phyloP scores from a whole-genome alignment of 2,888 invertebrate species.

The Tuberolachnus salignus region DNA sequence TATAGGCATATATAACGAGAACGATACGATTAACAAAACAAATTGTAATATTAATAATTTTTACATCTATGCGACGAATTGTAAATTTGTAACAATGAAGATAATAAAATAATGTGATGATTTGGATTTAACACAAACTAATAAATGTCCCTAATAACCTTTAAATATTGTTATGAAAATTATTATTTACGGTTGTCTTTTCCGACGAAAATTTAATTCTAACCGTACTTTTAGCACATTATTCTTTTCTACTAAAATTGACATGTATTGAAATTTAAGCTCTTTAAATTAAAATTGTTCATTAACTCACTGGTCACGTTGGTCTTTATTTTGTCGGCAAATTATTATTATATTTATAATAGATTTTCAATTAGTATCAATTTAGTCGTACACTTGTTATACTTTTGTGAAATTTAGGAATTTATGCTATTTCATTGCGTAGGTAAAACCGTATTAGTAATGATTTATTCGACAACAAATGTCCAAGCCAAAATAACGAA shows the following conservation, averaged over 20 bases:
- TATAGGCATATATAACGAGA: too few relatives aligned
- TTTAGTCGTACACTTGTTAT: neutral
- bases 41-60: too few relatives aligned
- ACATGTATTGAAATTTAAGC: slow-evolving; percentile 14
- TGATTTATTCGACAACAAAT: neutral
- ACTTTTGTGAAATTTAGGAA: neutral
- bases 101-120: too few relatives aligned
- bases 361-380: neutral
- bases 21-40: too few relatives aligned
- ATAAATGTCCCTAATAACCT: too few relatives aligned
- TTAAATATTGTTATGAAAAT: too few relatives aligned
- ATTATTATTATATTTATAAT: neutral
- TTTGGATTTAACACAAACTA: too few relatives aligned
- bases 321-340: neutral
- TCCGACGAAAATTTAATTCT: too few relatives aligned
- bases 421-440: neutral
- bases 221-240: neutral
- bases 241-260: neutral
- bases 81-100: too few relatives aligned
- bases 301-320: neutral
- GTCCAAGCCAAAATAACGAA: neutral
- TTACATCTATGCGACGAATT: too few relatives aligned
- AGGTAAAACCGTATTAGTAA: neutral
- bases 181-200: too few relatives aligned
- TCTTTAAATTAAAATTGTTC: slow-evolving; percentile 9